These are phyloP conservation scores for Lacerta bilineata DNA, from an alignment of 2,797 vertebrate genomes.

Conservation along the genomic window DNA sequence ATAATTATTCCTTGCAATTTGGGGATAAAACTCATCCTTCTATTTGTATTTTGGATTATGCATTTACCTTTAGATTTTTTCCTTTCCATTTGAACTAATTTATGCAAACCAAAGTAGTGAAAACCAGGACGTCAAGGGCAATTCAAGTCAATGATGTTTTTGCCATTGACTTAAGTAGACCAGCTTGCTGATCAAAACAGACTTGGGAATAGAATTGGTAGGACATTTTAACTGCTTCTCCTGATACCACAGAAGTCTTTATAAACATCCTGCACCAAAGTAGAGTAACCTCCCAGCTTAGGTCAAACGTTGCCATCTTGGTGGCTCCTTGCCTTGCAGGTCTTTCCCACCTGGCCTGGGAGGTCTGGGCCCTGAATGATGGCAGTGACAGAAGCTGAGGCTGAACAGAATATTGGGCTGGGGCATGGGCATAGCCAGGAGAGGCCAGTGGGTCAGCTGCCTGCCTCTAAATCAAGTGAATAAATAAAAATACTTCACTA, in stretches of 20 bases:
- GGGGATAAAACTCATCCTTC: not conserved
- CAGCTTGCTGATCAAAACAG: not conserved
- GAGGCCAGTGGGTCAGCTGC: too few relatives aligned
- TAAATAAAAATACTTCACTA: too few relatives aligned
- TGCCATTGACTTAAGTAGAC: not conserved
- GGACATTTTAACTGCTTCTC: not conserved
- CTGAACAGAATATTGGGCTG: too few relatives aligned
- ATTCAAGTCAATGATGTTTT: not conserved
- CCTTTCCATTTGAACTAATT: conserved; percentile 16
- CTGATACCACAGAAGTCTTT: not conserved
- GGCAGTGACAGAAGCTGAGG: too few relatives aligned
- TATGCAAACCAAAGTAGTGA: conserved; percentile 14
- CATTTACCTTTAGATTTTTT: not conserved
- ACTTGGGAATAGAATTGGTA: not conserved
- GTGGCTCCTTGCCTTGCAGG: too few relatives aligned
- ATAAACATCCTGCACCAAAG: not conserved
- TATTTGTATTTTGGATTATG: conserved; percentile 23
- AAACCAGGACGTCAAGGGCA: not conserved
- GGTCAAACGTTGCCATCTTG: not conserved
- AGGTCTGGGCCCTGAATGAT: too few relatives aligned
- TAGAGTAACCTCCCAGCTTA: not conserved
- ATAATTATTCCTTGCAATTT: conserved; percentile 19
- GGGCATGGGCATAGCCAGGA: too few relatives aligned
- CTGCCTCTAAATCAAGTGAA: too few relatives aligned
- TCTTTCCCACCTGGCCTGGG: too few relatives aligned